Evolutionary conservation across 2,113 vertebrate genomes (phyloP).

Genomic region (Castor canadensis): DNA sequence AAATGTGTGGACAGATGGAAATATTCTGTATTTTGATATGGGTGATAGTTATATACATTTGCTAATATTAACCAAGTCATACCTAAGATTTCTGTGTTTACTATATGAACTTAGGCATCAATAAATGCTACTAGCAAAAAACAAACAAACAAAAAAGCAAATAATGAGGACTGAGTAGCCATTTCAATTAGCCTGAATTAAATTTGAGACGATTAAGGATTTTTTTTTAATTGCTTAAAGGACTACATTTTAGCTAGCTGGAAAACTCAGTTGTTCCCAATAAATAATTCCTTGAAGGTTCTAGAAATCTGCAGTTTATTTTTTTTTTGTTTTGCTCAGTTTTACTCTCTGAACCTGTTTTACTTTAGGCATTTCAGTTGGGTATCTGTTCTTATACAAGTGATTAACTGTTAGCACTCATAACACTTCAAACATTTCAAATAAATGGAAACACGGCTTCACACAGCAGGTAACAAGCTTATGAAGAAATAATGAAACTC

Average conservation of each 20-base stretch:
- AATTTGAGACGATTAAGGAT: background rate
- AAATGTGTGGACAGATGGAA: background rate
- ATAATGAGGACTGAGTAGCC: background rate
- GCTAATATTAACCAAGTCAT: background rate
- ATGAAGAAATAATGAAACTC: conserved; percentile 51
- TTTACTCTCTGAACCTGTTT: background rate
- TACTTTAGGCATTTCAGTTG: conserved; percentile 20
- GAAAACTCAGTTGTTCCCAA: background rate
- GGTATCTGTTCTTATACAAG: conserved; percentile 5
- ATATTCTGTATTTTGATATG: conserved; percentile 19
- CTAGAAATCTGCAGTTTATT: background rate
- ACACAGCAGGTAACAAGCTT: conserved; percentile 35
- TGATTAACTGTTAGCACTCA: conserved; percentile 50
- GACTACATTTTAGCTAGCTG: background rate
- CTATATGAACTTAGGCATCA: background rate
- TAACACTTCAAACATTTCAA: conserved; percentile 61
- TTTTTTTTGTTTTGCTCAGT: background rate
- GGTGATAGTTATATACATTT: background rate
- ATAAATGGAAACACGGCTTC: conserved; percentile 46
- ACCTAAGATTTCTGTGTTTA: background rate
- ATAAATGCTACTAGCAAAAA: background rate
- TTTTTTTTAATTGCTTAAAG: background rate
- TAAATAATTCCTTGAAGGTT: background rate
- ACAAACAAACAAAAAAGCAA: background rate
- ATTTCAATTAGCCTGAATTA: background rate